Evolutionary conservation across 2,888 invertebrate genomes (phyloP).

Genomic region (Stegana nigrithorax): DNA sequence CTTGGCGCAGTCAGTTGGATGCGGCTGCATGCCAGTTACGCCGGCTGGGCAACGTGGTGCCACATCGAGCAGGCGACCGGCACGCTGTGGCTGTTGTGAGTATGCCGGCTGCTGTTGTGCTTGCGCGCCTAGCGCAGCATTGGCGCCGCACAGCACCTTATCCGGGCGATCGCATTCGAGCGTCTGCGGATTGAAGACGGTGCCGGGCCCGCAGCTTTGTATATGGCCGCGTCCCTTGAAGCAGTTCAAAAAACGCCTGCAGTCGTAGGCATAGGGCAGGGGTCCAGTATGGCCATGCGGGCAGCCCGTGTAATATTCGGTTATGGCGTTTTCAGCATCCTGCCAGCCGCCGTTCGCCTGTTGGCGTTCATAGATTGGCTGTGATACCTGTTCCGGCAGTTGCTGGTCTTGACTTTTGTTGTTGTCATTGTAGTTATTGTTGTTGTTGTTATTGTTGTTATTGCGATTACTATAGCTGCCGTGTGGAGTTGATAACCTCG

Average conservation of each 20-base stretch:
- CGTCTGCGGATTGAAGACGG: conserved; percentile 74
- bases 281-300: conserved; percentile 71
- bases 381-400: too few species aligned
- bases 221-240: conserved; percentile 74
- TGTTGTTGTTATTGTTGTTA: conserved; percentile 18
- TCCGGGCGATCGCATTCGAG: conserved; percentile 75
- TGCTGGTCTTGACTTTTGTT: conserved; percentile 39
- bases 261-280: conserved; percentile 73
- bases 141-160: conserved; percentile 71
- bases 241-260: conserved; percentile 77
- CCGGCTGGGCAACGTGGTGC: conserved; percentile 68
- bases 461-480: conserved; percentile 12
- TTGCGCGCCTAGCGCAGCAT: conserved; percentile 23
- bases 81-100: conserved; percentile 15
- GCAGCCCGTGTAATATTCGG: conserved; percentile 63
- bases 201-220: conserved; percentile 76
- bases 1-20: conserved; percentile 74
- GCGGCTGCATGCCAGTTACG: conserved; percentile 71
- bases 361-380: conserved; percentile 41
- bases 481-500: conserved; percentile 52
- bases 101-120: neutral
- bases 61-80: conserved; percentile 35
- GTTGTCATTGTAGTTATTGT: conserved; percentile 22
- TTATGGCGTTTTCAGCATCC: conserved; percentile 46
- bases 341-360: conserved; percentile 26